Base-by-base conservation (phyloP, 2,113 vertebrate genomes). In the Chlamydotis undulata region DNA sequence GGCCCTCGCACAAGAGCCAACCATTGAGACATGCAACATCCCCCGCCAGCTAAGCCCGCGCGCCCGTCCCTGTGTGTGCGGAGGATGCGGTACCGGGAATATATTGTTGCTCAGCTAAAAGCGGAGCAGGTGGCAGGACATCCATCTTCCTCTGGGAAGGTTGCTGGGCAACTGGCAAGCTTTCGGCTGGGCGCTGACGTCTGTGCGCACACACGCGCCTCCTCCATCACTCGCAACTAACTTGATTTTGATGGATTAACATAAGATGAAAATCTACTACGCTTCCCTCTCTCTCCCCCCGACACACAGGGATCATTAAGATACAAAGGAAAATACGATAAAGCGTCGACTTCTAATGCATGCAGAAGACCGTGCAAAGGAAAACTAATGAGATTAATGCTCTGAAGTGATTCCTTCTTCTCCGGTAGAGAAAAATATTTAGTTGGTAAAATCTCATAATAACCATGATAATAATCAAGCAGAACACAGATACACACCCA, bases 241-340 rank as follows among this genome's bases (percentile, higher is more conserved):
- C 98, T 98, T 98, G 98, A 98, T 98, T 98, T 98, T 98, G 98
- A 98, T 98, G 98, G 98, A 98, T 98, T 98, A 98, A 98, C 96
- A 94, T 80, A 41, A 82, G 85, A 98, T 97, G 96, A 98, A 97
- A 98, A 98, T 76, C 93, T 97, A 95, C 96, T 84, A 86, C 15
- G 69, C 94, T 68, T 83, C 96, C 85, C 85, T 63, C 65, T 93
- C 75, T 45, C 92, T 93, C 77, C 10, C 22, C 19, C 90, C 64
- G 2, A 78, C 93, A 96, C 90, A 69, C 89, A 33, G 89, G 95
- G 90, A 96, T 96, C 91, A 71, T 93, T 92, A 94, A 94, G 90
- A 96, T 92, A 97, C 90, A 97, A 96, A 95, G 92, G 83, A 93
- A 97, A 97, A 96, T 53, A 96, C 15, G 10, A 94, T 59, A 79